A percentile compares a stretch with the other conserved stretches of the same genome.
phyloP scores from a whole-genome alignment of 2,113 vertebrate genomes.

The Rhadina sibilatrix region DNA sequence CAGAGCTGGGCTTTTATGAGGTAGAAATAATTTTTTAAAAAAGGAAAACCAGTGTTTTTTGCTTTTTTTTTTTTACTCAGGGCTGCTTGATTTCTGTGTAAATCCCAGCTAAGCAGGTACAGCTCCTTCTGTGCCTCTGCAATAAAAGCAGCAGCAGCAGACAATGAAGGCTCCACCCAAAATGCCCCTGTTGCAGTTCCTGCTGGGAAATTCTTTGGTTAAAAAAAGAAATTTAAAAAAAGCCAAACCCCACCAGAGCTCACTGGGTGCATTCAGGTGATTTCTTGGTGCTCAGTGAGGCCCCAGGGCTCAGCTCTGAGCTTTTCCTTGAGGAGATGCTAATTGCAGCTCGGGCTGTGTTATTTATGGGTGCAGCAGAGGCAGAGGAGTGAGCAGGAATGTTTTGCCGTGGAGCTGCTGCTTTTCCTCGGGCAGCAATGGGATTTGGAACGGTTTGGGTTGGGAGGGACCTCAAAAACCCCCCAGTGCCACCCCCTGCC shows the following conservation, averaged over 20 bases:
- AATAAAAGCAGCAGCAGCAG: neutral
- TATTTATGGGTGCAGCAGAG: neutral
- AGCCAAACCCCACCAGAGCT: neutral
- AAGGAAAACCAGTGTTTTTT: neutral
- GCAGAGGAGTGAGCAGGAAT: accelerated
- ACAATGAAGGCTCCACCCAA: neutral
- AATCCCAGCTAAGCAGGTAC: neutral
- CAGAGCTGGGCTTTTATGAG: neutral
- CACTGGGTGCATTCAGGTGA: neutral
- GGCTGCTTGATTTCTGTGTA: neutral
- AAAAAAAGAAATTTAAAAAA: no score
- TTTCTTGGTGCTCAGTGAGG: neutral
- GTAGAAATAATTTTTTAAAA: neutral
- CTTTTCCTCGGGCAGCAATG: neutral
- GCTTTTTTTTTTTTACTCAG: neutral
- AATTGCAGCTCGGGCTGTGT: accelerated
- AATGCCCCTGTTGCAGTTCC: neutral
- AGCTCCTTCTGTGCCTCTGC: neutral
- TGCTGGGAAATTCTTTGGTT: neutral
- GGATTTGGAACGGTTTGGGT: neutral
- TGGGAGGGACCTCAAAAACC: neutral
- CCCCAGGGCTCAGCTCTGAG: neutral
- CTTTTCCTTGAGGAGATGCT: neutral
- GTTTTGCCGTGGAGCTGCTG: neutral
- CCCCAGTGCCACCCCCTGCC: neutral